A percentile compares a stretch with the other conserved stretches of the same genome.
Evolutionary conservation across 2,113 vertebrate genomes (phyloP).

Genomic region (Cyphomyrus discorhynchus): DNA sequence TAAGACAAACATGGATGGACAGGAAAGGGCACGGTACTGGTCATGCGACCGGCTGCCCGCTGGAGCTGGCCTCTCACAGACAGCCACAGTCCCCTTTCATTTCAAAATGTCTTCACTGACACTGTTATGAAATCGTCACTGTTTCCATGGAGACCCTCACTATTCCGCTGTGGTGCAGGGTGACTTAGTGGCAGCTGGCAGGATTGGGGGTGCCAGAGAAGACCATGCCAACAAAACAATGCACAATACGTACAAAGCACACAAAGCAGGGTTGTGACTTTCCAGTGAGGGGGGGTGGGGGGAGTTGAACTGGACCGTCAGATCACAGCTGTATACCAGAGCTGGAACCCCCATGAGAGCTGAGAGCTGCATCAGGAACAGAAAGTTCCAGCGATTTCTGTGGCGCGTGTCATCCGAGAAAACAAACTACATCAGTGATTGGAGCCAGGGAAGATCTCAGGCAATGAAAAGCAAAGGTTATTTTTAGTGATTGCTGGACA

Average conservation of each 20-base stretch:
- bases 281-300: not conserved
- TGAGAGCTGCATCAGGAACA: not conserved
- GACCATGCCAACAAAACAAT: constrained; percentile 34
- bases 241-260: constrained; percentile 25
- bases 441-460: not conserved
- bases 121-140: constrained; percentile 38
- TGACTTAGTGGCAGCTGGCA: constrained; percentile 22
- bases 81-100: constrained; percentile 8
- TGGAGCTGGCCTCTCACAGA: not conserved
- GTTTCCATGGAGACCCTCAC: constrained; percentile 30
- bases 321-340: not conserved
- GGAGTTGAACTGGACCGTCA: not conserved
- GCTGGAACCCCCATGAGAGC: not conserved
- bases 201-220: constrained; percentile 22
- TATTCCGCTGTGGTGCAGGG: not conserved
- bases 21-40: not conserved
- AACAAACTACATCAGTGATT: not conserved
- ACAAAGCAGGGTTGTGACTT: not conserved
- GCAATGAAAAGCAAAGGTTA: not conserved
- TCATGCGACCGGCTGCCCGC: not conserved
- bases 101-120: constrained; percentile 25
- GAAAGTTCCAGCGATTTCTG: not conserved
- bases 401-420: not conserved
- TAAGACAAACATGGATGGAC: not conserved
- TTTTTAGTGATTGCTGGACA: not conserved